Evolutionary conservation across 30 jellyfish, hydroid and myxozoan species (phyloP).

Genomic region (Aurelia sp.): DNA sequence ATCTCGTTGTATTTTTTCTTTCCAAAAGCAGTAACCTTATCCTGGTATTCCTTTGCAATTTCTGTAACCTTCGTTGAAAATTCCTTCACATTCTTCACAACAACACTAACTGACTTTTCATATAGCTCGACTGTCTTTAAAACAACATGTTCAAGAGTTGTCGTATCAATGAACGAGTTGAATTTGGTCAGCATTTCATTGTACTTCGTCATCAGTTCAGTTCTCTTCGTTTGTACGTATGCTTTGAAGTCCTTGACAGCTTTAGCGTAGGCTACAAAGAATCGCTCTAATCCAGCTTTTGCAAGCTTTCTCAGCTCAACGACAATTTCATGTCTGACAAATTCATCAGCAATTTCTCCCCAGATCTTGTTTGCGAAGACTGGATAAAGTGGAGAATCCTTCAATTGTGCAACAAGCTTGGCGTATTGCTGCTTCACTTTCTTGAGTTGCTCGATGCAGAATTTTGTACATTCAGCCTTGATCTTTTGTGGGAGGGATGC

Average conservation of each 20-base stretch:
- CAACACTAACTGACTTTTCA: background rate
- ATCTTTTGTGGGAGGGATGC: conserved; percentile 39
- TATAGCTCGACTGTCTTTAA: conserved; percentile 11
- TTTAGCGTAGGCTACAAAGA: background rate
- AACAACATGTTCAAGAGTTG: conserved; percentile 88
- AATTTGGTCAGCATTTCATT: conserved; percentile 19
- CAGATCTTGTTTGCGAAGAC: conserved; percentile 79
- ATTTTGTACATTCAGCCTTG: conserved; percentile 21
- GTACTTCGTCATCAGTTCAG: conserved; percentile 41
- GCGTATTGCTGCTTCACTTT: conserved; percentile 28
- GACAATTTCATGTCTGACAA: conserved; percentile 78
- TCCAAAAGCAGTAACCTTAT: conserved; percentile 4
- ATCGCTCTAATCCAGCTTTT: conserved; percentile 5
- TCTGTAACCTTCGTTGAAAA: conserved; percentile 15
- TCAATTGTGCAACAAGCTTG: conserved; percentile 59
- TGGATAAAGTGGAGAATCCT: conserved; percentile 66
- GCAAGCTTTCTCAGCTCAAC: conserved; percentile 48
- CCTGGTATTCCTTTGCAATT: conserved; percentile 8
- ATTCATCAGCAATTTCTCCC: conserved; percentile 88
- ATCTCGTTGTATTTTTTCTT: conserved; percentile 19
- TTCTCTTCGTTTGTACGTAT: conserved; percentile 8
- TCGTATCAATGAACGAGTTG: conserved; percentile 66
- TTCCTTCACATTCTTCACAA: conserved; percentile 37
- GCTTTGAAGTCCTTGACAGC: conserved; percentile 22
- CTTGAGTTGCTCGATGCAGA: conserved; percentile 18